Percentiles rank a stretch among this genome's conserved stretches.
These are phyloP conservation scores for Metalampra italica DNA, from an alignment of 2,888 invertebrate genomes.

Conservation along the genomic window DNA sequence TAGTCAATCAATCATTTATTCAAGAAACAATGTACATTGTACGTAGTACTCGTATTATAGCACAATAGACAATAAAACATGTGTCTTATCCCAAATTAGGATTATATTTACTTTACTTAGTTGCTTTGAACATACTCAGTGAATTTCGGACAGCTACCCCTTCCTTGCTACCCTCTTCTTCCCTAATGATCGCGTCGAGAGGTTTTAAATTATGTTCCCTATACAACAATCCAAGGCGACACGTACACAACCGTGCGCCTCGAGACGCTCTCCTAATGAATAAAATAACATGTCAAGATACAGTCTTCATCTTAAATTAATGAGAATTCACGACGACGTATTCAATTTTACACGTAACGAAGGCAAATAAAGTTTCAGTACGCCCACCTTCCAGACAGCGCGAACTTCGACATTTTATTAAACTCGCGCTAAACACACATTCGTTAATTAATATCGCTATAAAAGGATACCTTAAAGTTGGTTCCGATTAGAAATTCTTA, in stretches of 20 bases:
- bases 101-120: too few species aligned
- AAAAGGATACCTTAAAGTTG: slow-evolving; percentile 70
- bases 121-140: too few species aligned
- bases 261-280: slow-evolving; percentile 66
- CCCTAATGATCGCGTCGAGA: slow-evolving; percentile 65
- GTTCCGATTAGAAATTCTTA: slow-evolving; percentile 53
- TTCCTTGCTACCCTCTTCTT: slow-evolving; percentile 26
- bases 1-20: too few species aligned
- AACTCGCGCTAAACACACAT: slow-evolving; percentile 56
- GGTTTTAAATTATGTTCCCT: slow-evolving; percentile 71
- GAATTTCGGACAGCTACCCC: slow-evolving; percentile 11
- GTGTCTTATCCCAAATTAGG: too few species aligned
- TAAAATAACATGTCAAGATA: slow-evolving; percentile 76
- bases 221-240: slow-evolving; percentile 66
- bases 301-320: slow-evolving; percentile 75
- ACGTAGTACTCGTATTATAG: too few species aligned
- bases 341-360: slow-evolving; percentile 72
- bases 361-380: slow-evolving; percentile 64
- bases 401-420: slow-evolving; percentile 59
- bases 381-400: slow-evolving; percentile 24
- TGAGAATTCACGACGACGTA: slow-evolving; percentile 68
- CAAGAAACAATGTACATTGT: too few species aligned
- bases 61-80: too few species aligned
- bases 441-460: slow-evolving; percentile 67
- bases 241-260: slow-evolving; percentile 55